Conservation (phyloP, 2,113 vertebrate species). For the Tursiops truncatus region DNA sequence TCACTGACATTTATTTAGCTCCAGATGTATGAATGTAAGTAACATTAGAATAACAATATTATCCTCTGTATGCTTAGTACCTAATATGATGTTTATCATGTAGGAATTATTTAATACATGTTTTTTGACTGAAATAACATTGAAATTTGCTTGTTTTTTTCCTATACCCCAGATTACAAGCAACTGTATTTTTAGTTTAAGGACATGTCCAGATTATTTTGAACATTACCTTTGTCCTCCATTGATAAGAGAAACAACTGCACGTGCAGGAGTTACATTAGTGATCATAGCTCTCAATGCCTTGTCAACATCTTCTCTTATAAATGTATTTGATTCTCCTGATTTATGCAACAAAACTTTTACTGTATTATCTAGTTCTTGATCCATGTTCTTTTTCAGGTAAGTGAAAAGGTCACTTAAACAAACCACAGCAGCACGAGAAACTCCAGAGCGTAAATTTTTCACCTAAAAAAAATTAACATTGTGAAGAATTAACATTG, state of each 20-base stretch:
- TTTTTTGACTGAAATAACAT: background rate
- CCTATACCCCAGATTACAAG: background rate
- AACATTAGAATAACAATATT: background rate
- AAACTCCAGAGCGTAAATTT: conserved; percentile 97
- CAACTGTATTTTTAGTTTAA: conserved; percentile 24
- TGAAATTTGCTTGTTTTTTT: background rate
- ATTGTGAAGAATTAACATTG: too few relatives aligned
- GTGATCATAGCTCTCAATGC: conserved; percentile 94
- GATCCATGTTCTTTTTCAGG: conserved; percentile 95
- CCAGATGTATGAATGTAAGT: background rate
- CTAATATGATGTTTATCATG: background rate
- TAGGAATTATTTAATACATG: background rate
- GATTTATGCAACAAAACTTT: conserved; percentile 94
- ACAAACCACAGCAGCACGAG: conserved; percentile 92
- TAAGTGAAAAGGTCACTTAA: conserved; percentile 92
- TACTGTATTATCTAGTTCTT: conserved; percentile 93
- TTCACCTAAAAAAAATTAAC: conserved; percentile 88
- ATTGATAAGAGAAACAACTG: conserved; percentile 89
- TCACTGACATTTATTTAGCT: conserved; percentile 35
- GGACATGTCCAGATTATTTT: conserved; percentile 58
- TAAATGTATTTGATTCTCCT: conserved; percentile 93
- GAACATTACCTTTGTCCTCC: conserved; percentile 91
- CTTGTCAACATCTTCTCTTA: conserved; percentile 94
- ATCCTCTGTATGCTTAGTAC: background rate
- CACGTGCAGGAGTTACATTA: conserved; percentile 92